Evolutionary conservation across 2,888 invertebrate species (phyloP), one percentile per base, ranked within the genome.

Genomic region (Drosophila leonis): DNA sequence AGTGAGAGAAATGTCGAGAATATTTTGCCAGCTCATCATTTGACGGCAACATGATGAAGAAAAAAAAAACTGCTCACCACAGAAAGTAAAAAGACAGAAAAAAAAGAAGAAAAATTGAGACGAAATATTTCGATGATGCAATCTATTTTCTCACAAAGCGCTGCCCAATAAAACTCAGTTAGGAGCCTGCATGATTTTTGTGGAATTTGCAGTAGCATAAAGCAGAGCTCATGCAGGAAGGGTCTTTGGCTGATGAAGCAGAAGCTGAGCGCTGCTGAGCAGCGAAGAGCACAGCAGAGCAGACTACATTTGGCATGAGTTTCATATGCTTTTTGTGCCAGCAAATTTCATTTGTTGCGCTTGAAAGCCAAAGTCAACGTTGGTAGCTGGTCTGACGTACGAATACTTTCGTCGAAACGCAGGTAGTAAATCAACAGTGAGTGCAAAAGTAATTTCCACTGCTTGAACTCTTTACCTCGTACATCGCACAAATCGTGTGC

Each of bases 381-480:
- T 54, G 49, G 41, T 52, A 39, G 62, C 31, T 24, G 35, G 35
- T 8, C 15, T 35, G 44, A 9, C 8, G 27, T n/a, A 9, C 13
- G 37, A 31, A 27, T 54, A 35, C 42, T 39, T 56, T 3, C 51
- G 18, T 37, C 20, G 54, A 33, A 13, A 20, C 33, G 33, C 33
- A 41, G 46, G 57, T 52, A 56, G 63, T 84, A 82, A 84, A 75
- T 84, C 79, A 75, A 73, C 66, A 67, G 79, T 79, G 72, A 65
- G 63, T 51, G 55, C 60, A 54, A 76, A 67, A 62, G 63, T 65
- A 54, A 62, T 59, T 71, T 66, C 52, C 54, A 65, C 63, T 70
- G 46, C 66, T 57, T 56, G 46, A 66, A 60, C 29, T 61, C 48
- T 35, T 46, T 31, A 46, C 65, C 12, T 33, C 65, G 68, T 61